Evolutionary conservation across 2,797 vertebrate genomes (phyloP).

Genomic region (Petrocephalus schoutedeni): DNA sequence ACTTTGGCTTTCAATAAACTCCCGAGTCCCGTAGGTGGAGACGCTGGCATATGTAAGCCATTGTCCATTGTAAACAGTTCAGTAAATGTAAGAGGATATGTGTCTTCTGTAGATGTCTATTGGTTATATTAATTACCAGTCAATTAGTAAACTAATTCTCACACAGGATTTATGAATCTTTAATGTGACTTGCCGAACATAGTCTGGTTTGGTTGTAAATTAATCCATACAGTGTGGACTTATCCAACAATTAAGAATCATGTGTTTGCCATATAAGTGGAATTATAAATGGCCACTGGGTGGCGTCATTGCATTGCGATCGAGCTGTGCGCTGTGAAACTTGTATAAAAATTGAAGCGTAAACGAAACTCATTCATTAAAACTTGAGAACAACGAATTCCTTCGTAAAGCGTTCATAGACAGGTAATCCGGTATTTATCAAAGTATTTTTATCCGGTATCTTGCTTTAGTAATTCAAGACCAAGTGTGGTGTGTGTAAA

Average conservation of each 20-base stretch:
- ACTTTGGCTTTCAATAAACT: neutral
- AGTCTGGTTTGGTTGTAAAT: neutral
- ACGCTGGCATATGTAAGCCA: neutral
- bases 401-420: too few species aligned
- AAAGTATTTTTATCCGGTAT: too few species aligned
- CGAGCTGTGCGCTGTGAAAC: neutral
- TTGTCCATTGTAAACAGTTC: neutral
- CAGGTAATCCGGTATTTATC: too few species aligned
- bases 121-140: neutral
- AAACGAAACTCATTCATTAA: too few species aligned
- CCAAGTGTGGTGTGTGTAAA: too few species aligned
- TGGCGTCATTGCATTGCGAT: constrained; percentile 61
- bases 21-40: neutral
- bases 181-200: neutral
- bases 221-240: neutral
- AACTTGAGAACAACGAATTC: too few species aligned
- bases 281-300: constrained; percentile 48
- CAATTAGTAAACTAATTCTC: neutral
- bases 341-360: too few species aligned
- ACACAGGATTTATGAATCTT: neutral
- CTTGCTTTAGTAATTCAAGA: too few species aligned
- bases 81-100: neutral
- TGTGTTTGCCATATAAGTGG: neutral
- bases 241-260: neutral
- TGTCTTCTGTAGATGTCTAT: neutral